Base-by-base conservation (phyloP, 2,113 vertebrate genomes). In the Ctenomys sociabilis region DNA sequence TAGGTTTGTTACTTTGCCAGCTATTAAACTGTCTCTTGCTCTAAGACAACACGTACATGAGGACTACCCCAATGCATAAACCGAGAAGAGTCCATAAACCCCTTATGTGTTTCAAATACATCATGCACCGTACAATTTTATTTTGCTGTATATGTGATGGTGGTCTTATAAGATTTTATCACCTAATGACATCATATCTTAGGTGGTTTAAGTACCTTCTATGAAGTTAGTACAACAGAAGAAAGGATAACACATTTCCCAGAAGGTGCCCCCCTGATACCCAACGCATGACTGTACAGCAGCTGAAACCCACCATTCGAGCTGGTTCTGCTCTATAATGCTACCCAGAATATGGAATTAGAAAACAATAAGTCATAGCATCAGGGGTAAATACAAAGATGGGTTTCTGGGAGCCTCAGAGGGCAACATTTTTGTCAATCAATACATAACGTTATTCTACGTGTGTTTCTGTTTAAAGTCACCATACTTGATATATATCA, bases 391-490 rank as follows among this genome's bases (percentile, higher is more conserved):
- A 83, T 17, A 59, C 59, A 64, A 66, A 49, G 70, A 45, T 75
- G 61, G 21, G 68, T 75, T 89, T 66, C 84, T 64, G 14, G 2
- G 30, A 89, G n/a, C 16, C 21, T 78, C 43, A 89, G 40, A 21
- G 66, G 40, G 26, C 37, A 72, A 64, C 14, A 32, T 80, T 70
- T 81, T 61, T 61, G 49, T 85, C 72, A 21, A 54, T 91, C 63
- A 73, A 91, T 57, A 32, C 0, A 57, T 78, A 82, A 78, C 5
- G 57, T 73, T 66, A 17, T 61, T 66, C n/a, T 94, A 57, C 28
- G 61, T 61, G 49, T 90, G 32, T 64, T 85, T 94, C 63, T 63
- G 10, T 85, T 92, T 73, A 95, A 87, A 90, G 66, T 83, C 32
- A 63, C 0, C 37, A 61, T 26, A 59, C 32, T 81, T 28, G 77